These are phyloP conservation scores for Agraylea sexmaculata DNA, from an alignment of 1,140 invertebrate genomes.

Conservation along the genomic window DNA sequence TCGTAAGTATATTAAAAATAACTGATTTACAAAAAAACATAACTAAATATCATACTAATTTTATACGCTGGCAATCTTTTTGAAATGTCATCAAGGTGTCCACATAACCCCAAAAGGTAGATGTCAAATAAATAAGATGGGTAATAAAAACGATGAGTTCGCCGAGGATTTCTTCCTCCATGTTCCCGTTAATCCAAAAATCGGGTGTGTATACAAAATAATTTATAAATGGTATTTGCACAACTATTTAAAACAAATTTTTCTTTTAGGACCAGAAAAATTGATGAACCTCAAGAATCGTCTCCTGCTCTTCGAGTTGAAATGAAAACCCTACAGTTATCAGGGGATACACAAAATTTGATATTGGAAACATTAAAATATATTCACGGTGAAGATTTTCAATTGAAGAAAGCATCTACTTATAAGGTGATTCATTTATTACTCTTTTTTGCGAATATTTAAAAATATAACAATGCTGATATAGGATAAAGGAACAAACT, in stretches of 20 bases:
- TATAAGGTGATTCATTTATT: conserved; percentile 34
- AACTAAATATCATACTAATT: too few species aligned
- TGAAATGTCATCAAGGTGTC: too few species aligned
- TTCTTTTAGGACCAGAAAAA: conserved; percentile 26
- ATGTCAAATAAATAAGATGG: conserved; percentile 27
- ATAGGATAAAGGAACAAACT: conserved; percentile 50
- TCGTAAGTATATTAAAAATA: too few species aligned
- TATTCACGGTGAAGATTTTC: conserved; percentile 54
- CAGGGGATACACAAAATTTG: conserved; percentile 51
- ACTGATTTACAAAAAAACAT: too few species aligned
- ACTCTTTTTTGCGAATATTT: conserved; percentile 1
- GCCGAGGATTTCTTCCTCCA: conserved; percentile 44
- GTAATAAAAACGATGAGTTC: conserved; percentile 36
- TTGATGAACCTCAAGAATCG: conserved; percentile 31
- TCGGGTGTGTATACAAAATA: conserved; percentile 34
- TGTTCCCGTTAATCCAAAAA: conserved; percentile 38
- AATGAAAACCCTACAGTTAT: conserved; percentile 53
- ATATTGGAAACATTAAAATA: conserved; percentile 56
- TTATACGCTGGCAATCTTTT: too few species aligned
- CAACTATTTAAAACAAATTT: conserved; percentile 1
- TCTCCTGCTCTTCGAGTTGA: conserved; percentile 50
- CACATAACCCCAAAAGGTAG: too few species aligned
- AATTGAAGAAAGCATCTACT: conserved; percentile 39
- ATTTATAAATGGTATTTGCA: not conserved
- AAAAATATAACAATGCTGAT: conserved; percentile 15